phyloP scores from a whole-genome alignment of 2,113 vertebrate genomes.

The Semicossyphus pulcher region DNA sequence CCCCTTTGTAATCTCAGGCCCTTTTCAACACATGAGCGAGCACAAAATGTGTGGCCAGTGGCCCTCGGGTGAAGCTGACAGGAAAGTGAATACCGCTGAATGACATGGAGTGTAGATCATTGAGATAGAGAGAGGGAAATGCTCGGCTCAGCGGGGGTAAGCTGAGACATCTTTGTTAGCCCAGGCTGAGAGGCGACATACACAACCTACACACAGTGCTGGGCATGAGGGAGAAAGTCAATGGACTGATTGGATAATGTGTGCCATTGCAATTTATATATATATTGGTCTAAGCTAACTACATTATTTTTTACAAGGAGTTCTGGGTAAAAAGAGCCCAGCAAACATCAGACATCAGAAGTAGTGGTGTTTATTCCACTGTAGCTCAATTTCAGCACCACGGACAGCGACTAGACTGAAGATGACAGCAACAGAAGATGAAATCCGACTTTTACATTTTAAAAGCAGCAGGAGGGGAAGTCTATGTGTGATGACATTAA shows the following conservation, averaged over 20 bases:
- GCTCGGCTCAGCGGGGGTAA: conserved; percentile 24
- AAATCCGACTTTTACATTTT: not conserved
- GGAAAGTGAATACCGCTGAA: conserved; percentile 58
- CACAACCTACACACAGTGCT: conserved; percentile 32
- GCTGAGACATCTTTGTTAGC: conserved; percentile 63
- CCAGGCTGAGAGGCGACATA: conserved; percentile 31
- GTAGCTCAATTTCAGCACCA: conserved; percentile 77
- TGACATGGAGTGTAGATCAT: conserved; percentile 56
- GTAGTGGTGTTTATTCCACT: conserved; percentile 19
- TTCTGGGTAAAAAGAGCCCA: conserved; percentile 1
- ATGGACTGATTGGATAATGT: conserved; percentile 25
- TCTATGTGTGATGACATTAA: conserved; percentile 64
- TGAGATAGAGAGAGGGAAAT: conserved; percentile 46
- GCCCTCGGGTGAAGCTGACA: conserved; percentile 48
- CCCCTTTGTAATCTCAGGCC: conserved; percentile 5
- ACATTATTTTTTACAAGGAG: not conserved
- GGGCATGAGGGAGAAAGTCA: conserved; percentile 10
- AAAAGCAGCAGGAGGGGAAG: conserved; percentile 13
- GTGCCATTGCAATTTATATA: conserved; percentile 2
- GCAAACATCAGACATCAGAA: not conserved
- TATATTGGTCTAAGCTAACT: conserved; percentile 1
- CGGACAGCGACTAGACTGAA: conserved; percentile 66
- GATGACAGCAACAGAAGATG: not conserved
- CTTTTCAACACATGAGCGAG: conserved; percentile 55
- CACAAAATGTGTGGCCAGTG: conserved; percentile 39